Evolutionary conservation across 2,888 invertebrate genomes (phyloP), one percentile per base, ranked within the genome.

Genomic region (Balanococcus diminutus): DNA sequence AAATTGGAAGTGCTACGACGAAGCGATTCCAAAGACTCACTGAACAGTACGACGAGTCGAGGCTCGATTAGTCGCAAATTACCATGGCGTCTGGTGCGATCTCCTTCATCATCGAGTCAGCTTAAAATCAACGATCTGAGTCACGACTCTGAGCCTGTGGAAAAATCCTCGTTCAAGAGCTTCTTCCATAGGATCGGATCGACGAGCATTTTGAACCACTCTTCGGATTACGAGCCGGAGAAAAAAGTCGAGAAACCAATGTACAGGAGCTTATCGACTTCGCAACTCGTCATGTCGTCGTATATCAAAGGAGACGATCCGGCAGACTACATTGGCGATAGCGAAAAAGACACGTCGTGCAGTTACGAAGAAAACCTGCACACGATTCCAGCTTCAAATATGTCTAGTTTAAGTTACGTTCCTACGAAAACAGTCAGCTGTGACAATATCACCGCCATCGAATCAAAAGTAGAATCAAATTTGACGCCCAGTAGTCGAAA

Each of bases 301-400:
- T 95, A 95, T 89, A 92, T 95, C 51, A 94, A 94, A 89, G 94
- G 94, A 87, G 95, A 95, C 89, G 95, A 95, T 90, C 95, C 95
- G 9, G 94, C 94, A n/a, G 94, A 95, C 88, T 95, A 94, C 67
- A 92, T 95, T 86, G 94, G 94, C 89, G 91, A 86, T 87, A 11
- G n/a, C 6, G 82, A 82, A 46, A 82, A 67, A 28, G 82, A 82
- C 32, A 82, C 67, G 0, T 81, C 81, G 14, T 86, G 86, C 28
- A 86, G 86, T 36, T 86, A 87, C 42, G 46, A 87, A 61, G 88
- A 88, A 28, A 86, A 86, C 32, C 81, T 86, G 6, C 86, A 86
- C 19, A 86, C 67, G 14, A 87, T 51, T 75, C 84, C 36, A 87
- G 51, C 89, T 2, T 86, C 87, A 3, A 87, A 86, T 51, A 88